phyloP scores from a whole-genome alignment of 2,888 invertebrate genomes.

The Protophormia terraenovae region DNA sequence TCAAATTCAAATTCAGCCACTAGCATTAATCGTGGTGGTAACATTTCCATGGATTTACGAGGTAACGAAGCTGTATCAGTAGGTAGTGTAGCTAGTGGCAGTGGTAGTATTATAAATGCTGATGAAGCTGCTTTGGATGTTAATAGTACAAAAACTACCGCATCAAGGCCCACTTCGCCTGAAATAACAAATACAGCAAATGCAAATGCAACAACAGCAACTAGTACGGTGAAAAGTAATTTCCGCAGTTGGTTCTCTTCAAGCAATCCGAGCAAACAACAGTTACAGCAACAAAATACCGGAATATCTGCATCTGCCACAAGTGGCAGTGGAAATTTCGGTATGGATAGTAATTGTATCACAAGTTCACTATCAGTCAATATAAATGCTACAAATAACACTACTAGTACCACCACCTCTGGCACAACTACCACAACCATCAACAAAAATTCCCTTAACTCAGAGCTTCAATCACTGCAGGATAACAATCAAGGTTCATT shows the following conservation, averaged over 20 bases:
- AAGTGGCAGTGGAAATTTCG: slow-evolving; percentile 74
- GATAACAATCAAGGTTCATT: slow-evolving; percentile 81
- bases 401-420: slow-evolving; percentile 74
- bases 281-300: slow-evolving; percentile 53
- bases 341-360: slow-evolving; percentile 75
- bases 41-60: slow-evolving; percentile 74
- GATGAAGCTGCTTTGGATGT: slow-evolving; percentile 73
- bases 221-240: slow-evolving; percentile 73
- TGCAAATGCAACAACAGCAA: slow-evolving; percentile 63
- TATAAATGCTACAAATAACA: slow-evolving; percentile 66
- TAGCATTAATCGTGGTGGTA: slow-evolving; percentile 76
- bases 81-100: slow-evolving; percentile 74
- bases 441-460: slow-evolving; percentile 77
- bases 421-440: slow-evolving; percentile 75
- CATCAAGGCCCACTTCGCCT: slow-evolving; percentile 76
- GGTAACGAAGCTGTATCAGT: slow-evolving; percentile 64
- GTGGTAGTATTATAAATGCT: slow-evolving; percentile 74
- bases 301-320: slow-evolving; percentile 66
- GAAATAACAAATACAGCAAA: slow-evolving; percentile 70
- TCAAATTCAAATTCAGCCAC: slow-evolving; percentile 78
- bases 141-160: slow-evolving; percentile 62
- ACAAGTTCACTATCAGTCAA: slow-evolving; percentile 65
- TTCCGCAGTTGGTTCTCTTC: slow-evolving; percentile 76
- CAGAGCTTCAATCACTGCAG: slow-evolving; percentile 76
- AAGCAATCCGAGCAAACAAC: slow-evolving; percentile 71